Evolutionary conservation across 2,888 invertebrate species (phyloP), one percentile per base, ranked within the genome.

Genomic region (Drosophila algonquin): DNA sequence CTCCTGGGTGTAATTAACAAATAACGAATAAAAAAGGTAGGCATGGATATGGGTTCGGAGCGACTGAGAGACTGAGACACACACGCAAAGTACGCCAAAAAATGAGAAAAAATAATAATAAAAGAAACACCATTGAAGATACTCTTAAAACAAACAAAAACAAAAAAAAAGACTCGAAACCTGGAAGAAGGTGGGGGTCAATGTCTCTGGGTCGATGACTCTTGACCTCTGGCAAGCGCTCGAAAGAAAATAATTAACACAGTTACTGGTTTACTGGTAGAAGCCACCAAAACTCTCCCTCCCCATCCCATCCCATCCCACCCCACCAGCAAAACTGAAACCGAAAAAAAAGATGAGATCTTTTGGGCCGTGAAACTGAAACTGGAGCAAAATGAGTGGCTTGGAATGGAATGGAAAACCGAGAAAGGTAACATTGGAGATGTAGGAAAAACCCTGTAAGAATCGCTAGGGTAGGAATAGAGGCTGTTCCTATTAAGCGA

Each of bases 141-240:
- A 40, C 40, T n/a, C 40, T n/a, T 14, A 14, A 40, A 40, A 7
- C 40, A 40, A 40, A 40, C 40, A 40, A 21, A 21, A 3, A 24
- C 24, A 8, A 47, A 21, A 48, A 53, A 18, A 57, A 59, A 54
- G 18, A 54, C 54, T 27, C 12, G 63, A 63, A 55, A 55, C 58
- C n/a, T 55, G 27, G 52, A 44, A 54, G 79, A 77, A 83, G 83
- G 76, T 80, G 83, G 78, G 67, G 81, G 84, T 83, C 81, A 81
- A 80, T 75, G 84, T 48, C 82, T 85, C 79, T 75, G 35, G 73
- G 47, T 83, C 85, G 79, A 73, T 72, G 85, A 83, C 82, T 54
- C 56, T 75, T 83, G 83, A 83, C 85, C 83, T 69, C 60, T 45
- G 69, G 53, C 64, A 67, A 50, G 60, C 40, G 40, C 46, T 48